Evolutionary conservation across 2,888 invertebrate genomes (phyloP).

Genomic region (Tenthredo amoena): DNA sequence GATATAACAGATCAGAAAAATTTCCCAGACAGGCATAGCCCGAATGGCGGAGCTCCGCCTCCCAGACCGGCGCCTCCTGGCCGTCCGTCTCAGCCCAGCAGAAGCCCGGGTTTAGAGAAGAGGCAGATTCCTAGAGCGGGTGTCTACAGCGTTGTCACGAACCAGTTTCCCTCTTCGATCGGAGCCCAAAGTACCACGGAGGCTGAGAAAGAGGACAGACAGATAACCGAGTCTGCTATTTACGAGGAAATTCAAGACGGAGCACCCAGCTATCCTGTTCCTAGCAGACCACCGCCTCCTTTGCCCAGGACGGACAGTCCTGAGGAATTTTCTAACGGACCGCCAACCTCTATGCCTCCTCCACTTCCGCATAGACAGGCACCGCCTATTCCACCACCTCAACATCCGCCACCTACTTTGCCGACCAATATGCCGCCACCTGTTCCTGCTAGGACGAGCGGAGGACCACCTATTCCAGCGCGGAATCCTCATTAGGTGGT

Average conservation of each 20-base stretch:
- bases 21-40: constrained; percentile 79
- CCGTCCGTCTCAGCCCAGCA: constrained; percentile 72
- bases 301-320: constrained; percentile 69
- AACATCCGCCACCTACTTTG: constrained; percentile 76
- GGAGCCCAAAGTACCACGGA: constrained; percentile 47
- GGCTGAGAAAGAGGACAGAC: constrained; percentile 62
- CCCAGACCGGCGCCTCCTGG: constrained; percentile 79
- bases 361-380: constrained; percentile 73
- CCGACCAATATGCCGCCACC: constrained; percentile 79
- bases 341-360: constrained; percentile 70
- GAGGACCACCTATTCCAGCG: constrained; percentile 85
- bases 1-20: constrained; percentile 72
- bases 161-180: constrained; percentile 64
- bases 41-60: constrained; percentile 79
- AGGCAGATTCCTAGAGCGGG: constrained; percentile 71
- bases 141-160: constrained; percentile 73
- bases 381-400: constrained; percentile 72
- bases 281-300: constrained; percentile 75
- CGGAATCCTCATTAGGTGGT: constrained; percentile 73
- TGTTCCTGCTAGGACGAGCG: constrained; percentile 81
- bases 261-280: constrained; percentile 71
- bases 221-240: constrained; percentile 74
- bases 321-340: constrained; percentile 64
- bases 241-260: constrained; percentile 76
- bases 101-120: constrained; percentile 70